phyloP scores from a whole-genome alignment of 2,888 invertebrate species.

The Drosophila macrospina region DNA sequence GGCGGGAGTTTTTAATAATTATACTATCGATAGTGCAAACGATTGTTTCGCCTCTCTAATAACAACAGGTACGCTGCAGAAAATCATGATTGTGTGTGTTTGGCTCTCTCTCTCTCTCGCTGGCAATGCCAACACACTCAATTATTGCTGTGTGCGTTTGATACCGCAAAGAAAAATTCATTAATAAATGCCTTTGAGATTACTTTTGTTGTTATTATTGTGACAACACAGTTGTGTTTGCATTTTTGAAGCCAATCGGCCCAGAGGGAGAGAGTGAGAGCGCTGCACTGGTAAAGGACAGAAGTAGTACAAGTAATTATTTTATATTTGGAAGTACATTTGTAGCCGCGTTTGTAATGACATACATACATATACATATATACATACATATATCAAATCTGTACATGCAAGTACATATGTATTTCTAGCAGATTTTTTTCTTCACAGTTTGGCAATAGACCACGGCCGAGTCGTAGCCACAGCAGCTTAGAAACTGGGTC shows the following conservation, averaged over 20 bases:
- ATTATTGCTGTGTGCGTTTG: neutral
- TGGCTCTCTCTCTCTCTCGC: neutral
- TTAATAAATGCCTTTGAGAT: constrained; percentile 37
- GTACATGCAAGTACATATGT: constrained; percentile 5
- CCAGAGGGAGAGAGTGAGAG: constrained; percentile 8
- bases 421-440: constrained; percentile 21
- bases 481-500: constrained; percentile 70
- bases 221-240: constrained; percentile 20
- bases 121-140: neutral
- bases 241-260: neutral
- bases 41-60: neutral
- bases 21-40: too few species aligned
- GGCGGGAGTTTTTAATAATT: too few species aligned
- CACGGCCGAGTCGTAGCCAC: constrained; percentile 19
- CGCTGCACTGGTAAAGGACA: neutral
- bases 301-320: constrained; percentile 5
- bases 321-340: constrained; percentile 5
- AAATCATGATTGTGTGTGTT: neutral
- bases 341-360: constrained; percentile 11
- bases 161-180: constrained; percentile 24
- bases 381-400: neutral
- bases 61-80: constrained; percentile 1
- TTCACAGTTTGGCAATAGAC: constrained; percentile 40
- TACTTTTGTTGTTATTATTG: constrained; percentile 16
- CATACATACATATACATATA: neutral